phyloP scores from a whole-genome alignment of 2,888 invertebrate species.

The Campoplex nolae region DNA sequence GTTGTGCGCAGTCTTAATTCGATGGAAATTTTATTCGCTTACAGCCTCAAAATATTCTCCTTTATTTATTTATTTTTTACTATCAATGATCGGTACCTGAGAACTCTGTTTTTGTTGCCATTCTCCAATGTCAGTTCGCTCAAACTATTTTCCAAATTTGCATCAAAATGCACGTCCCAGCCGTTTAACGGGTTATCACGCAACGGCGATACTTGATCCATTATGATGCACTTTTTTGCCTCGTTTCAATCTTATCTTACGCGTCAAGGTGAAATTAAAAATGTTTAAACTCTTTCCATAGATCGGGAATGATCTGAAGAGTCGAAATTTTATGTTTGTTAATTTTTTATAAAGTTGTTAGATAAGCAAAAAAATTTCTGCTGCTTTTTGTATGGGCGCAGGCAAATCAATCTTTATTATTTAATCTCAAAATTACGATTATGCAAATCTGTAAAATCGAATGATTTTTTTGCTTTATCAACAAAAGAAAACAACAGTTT shows the following conservation, averaged over 20 bases:
- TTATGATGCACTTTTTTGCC: constrained; percentile 21
- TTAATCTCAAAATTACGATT: not conserved
- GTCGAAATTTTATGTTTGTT: not conserved
- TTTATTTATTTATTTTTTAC: not conserved
- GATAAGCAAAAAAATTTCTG: not conserved
- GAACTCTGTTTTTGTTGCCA: constrained; percentile 76
- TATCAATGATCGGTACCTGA: constrained; percentile 76
- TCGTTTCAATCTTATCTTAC: not conserved
- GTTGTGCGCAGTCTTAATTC: not conserved
- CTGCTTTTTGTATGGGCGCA: not conserved
- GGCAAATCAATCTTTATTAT: not conserved
- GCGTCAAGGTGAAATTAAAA: not conserved
- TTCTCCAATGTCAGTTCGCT: constrained; percentile 71
- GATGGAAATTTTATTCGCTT: not conserved
- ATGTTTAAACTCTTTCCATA: not conserved
- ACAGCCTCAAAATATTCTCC: not conserved
- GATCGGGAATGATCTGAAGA: not conserved
- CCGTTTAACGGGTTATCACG: constrained; percentile 72
- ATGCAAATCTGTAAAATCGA: not conserved
- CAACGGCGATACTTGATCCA: constrained; percentile 77
- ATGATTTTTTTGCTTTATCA: not conserved
- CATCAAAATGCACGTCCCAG: constrained; percentile 71
- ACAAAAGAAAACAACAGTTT: not conserved
- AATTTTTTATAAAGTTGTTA: not conserved
- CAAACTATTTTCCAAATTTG: constrained; percentile 72